Conservation (phyloP, 2,888 invertebrate species). For the Iphiclides podalirius region DNA sequence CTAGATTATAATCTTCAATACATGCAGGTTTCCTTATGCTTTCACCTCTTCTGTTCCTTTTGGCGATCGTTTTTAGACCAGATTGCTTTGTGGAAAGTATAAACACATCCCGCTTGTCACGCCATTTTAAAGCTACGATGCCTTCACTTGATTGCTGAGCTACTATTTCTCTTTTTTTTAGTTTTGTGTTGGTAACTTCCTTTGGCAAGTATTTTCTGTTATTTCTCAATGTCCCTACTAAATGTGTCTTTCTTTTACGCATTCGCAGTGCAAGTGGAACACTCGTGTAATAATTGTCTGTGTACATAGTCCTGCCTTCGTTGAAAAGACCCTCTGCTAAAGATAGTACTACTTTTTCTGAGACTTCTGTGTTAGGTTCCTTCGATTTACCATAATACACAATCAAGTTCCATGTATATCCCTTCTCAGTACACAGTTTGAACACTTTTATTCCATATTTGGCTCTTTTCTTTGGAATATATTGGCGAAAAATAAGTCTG, state of each 20-base stretch:
- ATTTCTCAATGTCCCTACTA: conserved; percentile 30
- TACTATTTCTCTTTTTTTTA: conserved; percentile 26
- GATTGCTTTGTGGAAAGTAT: conserved; percentile 22
- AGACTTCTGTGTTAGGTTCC: conserved; percentile 20
- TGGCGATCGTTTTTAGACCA: conserved; percentile 10
- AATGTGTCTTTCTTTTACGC: conserved; percentile 12
- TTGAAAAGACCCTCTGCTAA: conserved; percentile 24
- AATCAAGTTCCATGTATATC: conserved; percentile 32
- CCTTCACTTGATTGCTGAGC: conserved; percentile 24
- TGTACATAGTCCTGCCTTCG: conserved; percentile 28
- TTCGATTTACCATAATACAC: conserved; percentile 30
- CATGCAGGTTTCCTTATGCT: conserved; percentile 17
- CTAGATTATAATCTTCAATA: conserved; percentile 16
- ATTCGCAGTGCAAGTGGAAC: not conserved
- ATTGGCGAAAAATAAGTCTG: conserved; percentile 17
- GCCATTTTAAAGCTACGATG: conserved; percentile 29
- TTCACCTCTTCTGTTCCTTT: not conserved
- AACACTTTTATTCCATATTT: conserved; percentile 34
- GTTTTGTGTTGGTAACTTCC: conserved; percentile 8
- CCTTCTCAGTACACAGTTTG: conserved; percentile 35
- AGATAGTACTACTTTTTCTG: conserved; percentile 25
- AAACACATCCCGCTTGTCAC: conserved; percentile 26
- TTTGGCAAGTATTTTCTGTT: conserved; percentile 23
- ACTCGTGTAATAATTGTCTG: conserved; percentile 31
- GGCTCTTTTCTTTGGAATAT: conserved; percentile 25